phyloP scores from a whole-genome alignment of 2,797 vertebrate species.

The Smutsia gigantea region DNA sequence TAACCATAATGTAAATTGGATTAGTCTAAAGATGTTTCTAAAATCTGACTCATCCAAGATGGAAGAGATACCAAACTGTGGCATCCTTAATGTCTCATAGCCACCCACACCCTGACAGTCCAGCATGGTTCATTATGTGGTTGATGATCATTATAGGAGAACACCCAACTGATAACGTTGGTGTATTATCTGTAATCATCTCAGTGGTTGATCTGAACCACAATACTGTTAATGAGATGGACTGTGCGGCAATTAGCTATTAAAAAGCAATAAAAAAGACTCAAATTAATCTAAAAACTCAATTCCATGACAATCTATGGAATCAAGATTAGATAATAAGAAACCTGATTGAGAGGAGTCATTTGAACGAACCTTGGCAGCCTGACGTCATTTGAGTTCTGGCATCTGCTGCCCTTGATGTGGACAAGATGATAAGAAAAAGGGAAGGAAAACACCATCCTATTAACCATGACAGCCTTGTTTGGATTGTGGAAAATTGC shows the following conservation, averaged over 20 bases:
- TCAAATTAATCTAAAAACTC: slow-evolving; percentile 48
- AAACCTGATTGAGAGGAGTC: background rate
- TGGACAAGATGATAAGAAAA: slow-evolving; percentile 52
- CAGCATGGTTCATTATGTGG: background rate
- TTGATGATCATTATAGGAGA: background rate
- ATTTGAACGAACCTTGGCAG: background rate
- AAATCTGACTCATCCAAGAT: slow-evolving; percentile 63
- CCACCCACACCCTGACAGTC: background rate
- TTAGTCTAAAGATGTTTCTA: slow-evolving; percentile 55
- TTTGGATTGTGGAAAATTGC: slow-evolving; percentile 51
- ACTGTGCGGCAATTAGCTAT: slow-evolving; percentile 5
- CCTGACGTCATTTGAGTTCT: background rate
- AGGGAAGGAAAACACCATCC: background rate
- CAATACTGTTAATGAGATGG: slow-evolving; percentile 15
- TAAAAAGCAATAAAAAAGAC: slow-evolving; percentile 52
- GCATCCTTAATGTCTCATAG: background rate
- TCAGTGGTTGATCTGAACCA: background rate
- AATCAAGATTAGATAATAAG: background rate
- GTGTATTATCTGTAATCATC: background rate
- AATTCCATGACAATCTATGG: background rate
- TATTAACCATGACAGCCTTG: slow-evolving; percentile 65
- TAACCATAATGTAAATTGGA: slow-evolving; percentile 72
- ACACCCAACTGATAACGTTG: background rate
- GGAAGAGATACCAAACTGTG: slow-evolving; percentile 2
- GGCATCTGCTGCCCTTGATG: slow-evolving; percentile 30